These are phyloP conservation scores for Kryphioiulus occultus DNA, from an alignment of 2,888 invertebrate genomes.

Conservation along the genomic window DNA sequence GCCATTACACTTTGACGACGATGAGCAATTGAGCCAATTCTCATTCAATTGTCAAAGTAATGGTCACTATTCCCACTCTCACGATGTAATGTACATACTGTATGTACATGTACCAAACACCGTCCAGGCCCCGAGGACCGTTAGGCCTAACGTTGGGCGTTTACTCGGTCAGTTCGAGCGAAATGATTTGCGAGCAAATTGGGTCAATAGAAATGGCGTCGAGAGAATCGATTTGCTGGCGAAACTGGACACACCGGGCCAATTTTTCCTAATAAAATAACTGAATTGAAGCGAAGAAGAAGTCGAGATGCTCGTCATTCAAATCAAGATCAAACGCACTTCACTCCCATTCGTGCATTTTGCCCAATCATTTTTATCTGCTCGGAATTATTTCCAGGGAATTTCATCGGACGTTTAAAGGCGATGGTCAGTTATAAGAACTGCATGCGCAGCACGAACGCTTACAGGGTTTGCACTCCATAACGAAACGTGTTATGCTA, in stretches of 20 bases:
- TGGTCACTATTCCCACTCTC: no score
- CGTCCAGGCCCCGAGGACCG: no score
- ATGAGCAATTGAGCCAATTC: no score
- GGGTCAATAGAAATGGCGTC: background rate
- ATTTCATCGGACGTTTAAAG: background rate
- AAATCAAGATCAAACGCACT: background rate
- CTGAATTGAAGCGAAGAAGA: background rate
- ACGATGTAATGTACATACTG: no score
- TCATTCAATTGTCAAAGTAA: no score
- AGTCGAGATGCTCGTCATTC: background rate
- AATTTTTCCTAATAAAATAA: slow-evolving; percentile 21
- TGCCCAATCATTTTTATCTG: slow-evolving; percentile 18
- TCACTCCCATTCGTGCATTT: background rate
- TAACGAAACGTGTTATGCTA: no score
- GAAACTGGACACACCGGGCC: slow-evolving; percentile 13
- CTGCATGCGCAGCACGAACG: background rate
- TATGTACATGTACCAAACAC: no score
- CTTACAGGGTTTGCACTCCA: no score
- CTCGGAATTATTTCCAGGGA: background rate
- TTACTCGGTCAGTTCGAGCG: background rate
- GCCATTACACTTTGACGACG: no score
- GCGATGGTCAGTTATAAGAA: background rate
- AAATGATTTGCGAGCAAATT: background rate
- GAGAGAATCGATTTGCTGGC: background rate
- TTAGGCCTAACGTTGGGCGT: no score